Evolutionary conservation across 2,113 vertebrate species (phyloP).

Genomic region (Micronycteris hirsuta): DNA sequence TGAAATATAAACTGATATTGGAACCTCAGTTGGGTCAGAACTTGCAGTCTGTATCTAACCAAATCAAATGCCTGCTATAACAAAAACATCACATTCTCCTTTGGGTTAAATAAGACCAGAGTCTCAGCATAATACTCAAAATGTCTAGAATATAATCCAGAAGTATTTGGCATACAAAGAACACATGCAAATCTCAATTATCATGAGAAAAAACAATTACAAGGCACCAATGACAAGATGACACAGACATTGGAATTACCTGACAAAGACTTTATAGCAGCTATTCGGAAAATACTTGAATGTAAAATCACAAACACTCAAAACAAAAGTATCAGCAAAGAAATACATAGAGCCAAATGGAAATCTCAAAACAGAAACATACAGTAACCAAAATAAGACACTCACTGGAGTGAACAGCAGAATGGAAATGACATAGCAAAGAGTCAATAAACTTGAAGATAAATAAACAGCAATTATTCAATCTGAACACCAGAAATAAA

Average conservation of each 20-base stretch:
- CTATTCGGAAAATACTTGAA: background rate
- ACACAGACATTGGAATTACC: background rate
- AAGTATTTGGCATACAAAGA: background rate
- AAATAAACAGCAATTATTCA: background rate
- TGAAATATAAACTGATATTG: background rate
- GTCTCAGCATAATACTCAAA: background rate
- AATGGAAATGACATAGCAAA: background rate
- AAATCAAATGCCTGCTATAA: background rate
- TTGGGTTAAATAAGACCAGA: background rate
- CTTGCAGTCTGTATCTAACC: background rate
- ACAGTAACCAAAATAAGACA: background rate
- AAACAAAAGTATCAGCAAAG: background rate
- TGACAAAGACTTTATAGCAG: background rate
- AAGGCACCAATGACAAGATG: background rate
- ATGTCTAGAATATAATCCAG: background rate
- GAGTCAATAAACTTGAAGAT: background rate
- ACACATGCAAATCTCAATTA: background rate
- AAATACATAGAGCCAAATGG: background rate
- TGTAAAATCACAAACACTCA: background rate
- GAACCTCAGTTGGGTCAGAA: background rate
- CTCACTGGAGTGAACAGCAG: background rate
- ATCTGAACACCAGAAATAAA: background rate
- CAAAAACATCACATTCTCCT: background rate
- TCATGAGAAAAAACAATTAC: background rate
- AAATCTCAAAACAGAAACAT: background rate